Evolutionary conservation across 1,140 invertebrate species (phyloP).

Genomic region (Heliconius eleuchia): DNA sequence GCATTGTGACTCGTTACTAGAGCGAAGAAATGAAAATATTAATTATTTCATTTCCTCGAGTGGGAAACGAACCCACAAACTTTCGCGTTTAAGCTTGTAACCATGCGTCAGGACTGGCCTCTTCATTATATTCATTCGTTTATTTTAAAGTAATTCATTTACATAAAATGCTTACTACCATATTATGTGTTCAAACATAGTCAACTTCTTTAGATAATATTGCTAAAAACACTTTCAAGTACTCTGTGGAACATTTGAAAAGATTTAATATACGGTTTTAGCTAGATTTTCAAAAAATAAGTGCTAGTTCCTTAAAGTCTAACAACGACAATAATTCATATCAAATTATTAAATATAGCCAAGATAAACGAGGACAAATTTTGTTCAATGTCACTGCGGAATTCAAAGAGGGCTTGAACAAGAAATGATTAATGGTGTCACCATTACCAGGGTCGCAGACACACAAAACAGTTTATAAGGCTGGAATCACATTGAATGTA

Average conservation of each 20-base stretch:
- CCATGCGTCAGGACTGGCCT: no score
- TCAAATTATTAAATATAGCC: slow-evolving; percentile 26
- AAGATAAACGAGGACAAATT: slow-evolving; percentile 55
- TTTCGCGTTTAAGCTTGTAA: no score
- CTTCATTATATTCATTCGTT: no score
- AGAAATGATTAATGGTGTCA: slow-evolving; percentile 62
- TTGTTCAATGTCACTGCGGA: slow-evolving; percentile 50
- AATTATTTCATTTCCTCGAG: no score
- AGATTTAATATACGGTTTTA: neutral
- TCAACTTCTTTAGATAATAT: no score
- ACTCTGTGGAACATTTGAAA: neutral
- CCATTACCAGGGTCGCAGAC: slow-evolving; percentile 49
- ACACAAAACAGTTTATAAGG: slow-evolving; percentile 58
- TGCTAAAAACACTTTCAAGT: no score
- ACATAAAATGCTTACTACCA: no score
- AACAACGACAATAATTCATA: slow-evolving; percentile 27
- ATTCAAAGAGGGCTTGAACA: slow-evolving; percentile 48
- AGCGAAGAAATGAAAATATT: no score
- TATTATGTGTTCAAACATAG: no score
- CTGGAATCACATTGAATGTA: neutral
- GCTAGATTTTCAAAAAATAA: neutral
- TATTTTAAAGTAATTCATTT: no score
- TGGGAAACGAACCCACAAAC: no score
- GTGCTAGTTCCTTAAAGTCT: neutral
- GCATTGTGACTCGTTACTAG: no score